These are phyloP conservation scores for Ascaphus truei DNA, from an alignment of 2,113 vertebrate species.

Conservation along the genomic window DNA sequence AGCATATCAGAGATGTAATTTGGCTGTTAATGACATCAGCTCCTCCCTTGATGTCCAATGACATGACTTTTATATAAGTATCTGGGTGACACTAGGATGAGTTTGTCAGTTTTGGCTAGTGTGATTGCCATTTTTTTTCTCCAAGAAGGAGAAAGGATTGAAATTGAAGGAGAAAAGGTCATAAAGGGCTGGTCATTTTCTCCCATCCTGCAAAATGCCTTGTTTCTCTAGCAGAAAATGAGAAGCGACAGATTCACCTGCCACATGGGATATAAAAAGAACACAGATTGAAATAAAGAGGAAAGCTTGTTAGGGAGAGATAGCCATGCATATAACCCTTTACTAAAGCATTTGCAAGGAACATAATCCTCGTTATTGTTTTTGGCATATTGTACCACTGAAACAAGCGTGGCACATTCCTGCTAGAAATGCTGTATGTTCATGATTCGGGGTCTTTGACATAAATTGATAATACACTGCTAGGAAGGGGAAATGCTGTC, in stretches of 20 bases:
- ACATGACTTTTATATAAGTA: constrained; percentile 58
- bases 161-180: constrained; percentile 86
- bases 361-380: background rate
- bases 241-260: constrained; percentile 61
- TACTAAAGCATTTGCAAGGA: background rate
- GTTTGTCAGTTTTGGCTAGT: constrained; percentile 67
- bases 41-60: constrained; percentile 54
- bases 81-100: constrained; percentile 59
- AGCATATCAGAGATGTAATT: background rate
- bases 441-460: too few species aligned
- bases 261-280: constrained; percentile 49
- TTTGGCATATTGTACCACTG: constrained; percentile 33
- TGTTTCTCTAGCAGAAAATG: constrained; percentile 61
- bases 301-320: constrained; percentile 44
- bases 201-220: constrained; percentile 64
- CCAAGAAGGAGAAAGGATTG: constrained; percentile 49
- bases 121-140: constrained; percentile 69
- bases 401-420: too few species aligned
- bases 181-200: constrained; percentile 68
- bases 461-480: too few species aligned
- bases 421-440: too few species aligned
- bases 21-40: background rate
- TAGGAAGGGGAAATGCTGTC: too few species aligned
- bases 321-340: constrained; percentile 9
- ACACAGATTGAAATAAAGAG: constrained; percentile 44